Evolutionary conservation across 2,797 vertebrate genomes (phyloP).

Genomic region (Orestias chungarensis): DNA sequence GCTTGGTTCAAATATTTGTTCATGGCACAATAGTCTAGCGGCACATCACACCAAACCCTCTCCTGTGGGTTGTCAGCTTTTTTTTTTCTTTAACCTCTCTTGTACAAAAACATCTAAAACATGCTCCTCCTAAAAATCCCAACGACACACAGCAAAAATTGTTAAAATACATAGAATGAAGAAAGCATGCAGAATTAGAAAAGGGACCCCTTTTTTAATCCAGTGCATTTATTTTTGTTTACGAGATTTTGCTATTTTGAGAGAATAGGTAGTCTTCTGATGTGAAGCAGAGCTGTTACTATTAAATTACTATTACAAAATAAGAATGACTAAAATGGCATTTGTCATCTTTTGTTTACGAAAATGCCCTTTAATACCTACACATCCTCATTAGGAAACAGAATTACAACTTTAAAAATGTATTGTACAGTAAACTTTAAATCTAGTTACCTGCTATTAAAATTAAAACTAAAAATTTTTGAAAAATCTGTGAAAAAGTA

Average conservation of each 20-base stretch:
- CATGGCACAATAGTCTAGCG: neutral
- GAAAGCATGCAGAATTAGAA: constrained; percentile 49
- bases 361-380: neutral
- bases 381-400: neutral
- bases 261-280: neutral
- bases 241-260: constrained; percentile 11
- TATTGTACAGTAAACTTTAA: neutral
- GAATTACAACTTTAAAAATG: neutral
- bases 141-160: constrained; percentile 67
- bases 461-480: neutral
- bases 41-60: neutral
- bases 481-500: neutral
- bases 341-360: neutral
- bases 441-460: neutral
- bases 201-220: constrained; percentile 38
- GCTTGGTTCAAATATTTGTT: constrained; percentile 1
- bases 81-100: constrained; percentile 19
- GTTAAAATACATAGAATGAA: constrained; percentile 62
- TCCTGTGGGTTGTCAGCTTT: constrained; percentile 29
- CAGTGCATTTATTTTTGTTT: constrained; percentile 48
- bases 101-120: constrained; percentile 66
- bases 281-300: neutral
- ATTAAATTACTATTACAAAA: neutral
- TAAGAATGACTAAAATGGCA: neutral
- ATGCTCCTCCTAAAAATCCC: constrained; percentile 59